Percentiles rank a stretch among this genome's conserved stretches.
phyloP scores from a whole-genome alignment of 2,113 vertebrate species.

The Anoura caudifer region DNA sequence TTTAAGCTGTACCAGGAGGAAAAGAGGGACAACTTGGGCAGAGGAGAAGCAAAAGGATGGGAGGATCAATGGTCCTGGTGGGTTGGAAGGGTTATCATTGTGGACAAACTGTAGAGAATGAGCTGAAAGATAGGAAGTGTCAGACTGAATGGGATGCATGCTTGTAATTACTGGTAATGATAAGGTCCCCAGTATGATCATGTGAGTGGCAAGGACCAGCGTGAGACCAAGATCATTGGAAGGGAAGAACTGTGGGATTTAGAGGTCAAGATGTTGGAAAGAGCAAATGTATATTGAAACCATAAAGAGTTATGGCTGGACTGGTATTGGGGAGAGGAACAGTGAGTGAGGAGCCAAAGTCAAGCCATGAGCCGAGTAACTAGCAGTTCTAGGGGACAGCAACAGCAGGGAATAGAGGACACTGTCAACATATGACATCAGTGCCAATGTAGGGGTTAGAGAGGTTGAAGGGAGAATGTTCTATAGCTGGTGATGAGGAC shows the following conservation, averaged over 20 bases:
- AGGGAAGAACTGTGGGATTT: not conserved
- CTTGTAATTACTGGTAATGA: too few relatives aligned
- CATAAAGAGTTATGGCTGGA: not conserved
- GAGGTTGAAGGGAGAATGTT: not conserved
- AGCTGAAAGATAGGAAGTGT: not conserved
- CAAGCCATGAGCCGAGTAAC: not conserved
- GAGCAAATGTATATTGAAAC: not conserved
- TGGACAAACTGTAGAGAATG: not conserved
- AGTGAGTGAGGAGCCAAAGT: not conserved
- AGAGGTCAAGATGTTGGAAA: not conserved
- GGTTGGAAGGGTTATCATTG: not conserved
- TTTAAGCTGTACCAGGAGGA: not conserved
- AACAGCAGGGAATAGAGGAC: not conserved
- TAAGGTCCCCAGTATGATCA: not conserved
- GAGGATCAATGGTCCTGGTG: not conserved
- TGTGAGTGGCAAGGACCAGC: not conserved
- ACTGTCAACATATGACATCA: not conserved
- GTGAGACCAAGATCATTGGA: not conserved
- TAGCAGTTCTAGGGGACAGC: not conserved
- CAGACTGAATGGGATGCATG: not conserved
- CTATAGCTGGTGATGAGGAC: not conserved
- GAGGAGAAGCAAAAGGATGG: not conserved
- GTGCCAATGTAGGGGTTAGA: not conserved
- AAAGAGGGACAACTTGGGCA: accelerated
- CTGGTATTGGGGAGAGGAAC: not conserved